These are phyloP conservation scores for Agrochola lota DNA, from an alignment of 2,888 invertebrate species.

Conservation along the genomic window DNA sequence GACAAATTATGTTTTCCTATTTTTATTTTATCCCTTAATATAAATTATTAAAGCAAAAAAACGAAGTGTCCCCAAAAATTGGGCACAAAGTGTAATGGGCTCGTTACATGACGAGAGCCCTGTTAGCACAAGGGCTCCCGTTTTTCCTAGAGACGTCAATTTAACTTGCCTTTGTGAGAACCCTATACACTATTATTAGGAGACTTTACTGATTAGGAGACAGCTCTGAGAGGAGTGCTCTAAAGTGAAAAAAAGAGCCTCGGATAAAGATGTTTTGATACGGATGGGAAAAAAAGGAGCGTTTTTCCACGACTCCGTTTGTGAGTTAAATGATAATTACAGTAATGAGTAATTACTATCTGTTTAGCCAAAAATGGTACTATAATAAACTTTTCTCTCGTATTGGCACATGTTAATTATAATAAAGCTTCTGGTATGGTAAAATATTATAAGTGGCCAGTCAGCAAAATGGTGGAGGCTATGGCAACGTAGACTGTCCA, in stretches of 20 bases:
- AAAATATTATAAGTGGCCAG: too few relatives aligned
- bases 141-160: slow-evolving; percentile 83
- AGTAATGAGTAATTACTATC: neutral
- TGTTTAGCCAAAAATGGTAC: neutral
- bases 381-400: neutral
- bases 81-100: slow-evolving; percentile 70
- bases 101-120: slow-evolving; percentile 80
- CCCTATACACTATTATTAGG: slow-evolving; percentile 64
- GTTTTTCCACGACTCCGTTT: neutral
- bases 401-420: neutral
- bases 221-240: slow-evolving; percentile 34
- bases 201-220: slow-evolving; percentile 60
- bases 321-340: neutral
- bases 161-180: slow-evolving; percentile 77
- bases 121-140: slow-evolving; percentile 77
- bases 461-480: too few relatives aligned
- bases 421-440: neutral
- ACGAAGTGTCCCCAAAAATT: slow-evolving; percentile 30
- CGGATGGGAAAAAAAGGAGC: neutral
- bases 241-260: slow-evolving; percentile 16
- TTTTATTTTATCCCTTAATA: too few relatives aligned
- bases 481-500: too few relatives aligned
- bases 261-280: slow-evolving; percentile 25
- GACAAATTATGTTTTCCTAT: too few relatives aligned
- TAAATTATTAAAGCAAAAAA: neutral